Evolutionary conservation across 2,797 vertebrate species (phyloP).

Genomic region (Lerista edwardsae): DNA sequence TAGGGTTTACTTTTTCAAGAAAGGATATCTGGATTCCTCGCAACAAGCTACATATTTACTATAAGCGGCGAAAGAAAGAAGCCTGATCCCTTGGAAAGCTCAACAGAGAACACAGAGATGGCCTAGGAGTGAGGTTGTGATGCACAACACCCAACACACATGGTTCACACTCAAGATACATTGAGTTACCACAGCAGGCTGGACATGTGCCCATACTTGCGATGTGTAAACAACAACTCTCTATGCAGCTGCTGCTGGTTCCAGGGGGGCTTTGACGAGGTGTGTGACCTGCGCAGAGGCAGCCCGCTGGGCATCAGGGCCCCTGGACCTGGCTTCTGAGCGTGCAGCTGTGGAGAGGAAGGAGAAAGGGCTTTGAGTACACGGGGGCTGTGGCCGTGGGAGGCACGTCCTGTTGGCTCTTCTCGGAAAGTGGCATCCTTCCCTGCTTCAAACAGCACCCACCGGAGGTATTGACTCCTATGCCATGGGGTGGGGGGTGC

Average conservation of each 20-base stretch:
- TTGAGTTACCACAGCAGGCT: not conserved
- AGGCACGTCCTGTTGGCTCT: not conserved
- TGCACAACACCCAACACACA: not conserved
- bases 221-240: slow-evolving; percentile 55
- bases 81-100: not conserved
- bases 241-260: slow-evolving; percentile 58
- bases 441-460: slow-evolving; percentile 1
- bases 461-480: slow-evolving; percentile 13
- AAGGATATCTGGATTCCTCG: not conserved
- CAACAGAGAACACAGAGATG: not conserved
- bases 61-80: not conserved
- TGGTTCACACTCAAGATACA: not conserved
- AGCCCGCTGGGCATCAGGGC: not conserved
- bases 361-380: not conserved
- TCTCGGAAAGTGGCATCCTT: not conserved
- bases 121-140: not conserved
- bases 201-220: slow-evolving; percentile 43
- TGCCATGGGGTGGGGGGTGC: slow-evolving; percentile 36
- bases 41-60: not conserved
- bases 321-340: slow-evolving; percentile 9
- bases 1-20: not conserved
- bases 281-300: not conserved
- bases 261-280: slow-evolving; percentile 24
- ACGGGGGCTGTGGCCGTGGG: not conserved
- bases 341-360: slow-evolving; percentile 11